Base-by-base conservation (phyloP, 2,797 vertebrate genomes). In the Euthynnus affinis region DNA sequence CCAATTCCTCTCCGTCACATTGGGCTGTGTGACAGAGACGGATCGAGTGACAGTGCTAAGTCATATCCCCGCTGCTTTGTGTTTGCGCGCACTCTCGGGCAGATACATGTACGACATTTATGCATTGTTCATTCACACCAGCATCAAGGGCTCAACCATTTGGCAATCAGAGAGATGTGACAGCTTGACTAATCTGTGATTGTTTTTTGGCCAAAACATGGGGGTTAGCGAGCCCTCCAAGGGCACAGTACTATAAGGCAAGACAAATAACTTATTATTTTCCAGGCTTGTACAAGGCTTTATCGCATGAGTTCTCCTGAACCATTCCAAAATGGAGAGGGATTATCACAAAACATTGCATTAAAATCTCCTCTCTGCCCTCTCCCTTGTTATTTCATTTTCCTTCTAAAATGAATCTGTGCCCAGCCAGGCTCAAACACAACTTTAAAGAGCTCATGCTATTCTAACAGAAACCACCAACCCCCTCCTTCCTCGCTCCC, bases 261-360 rank as follows among this genome's bases (percentile, higher is more conserved):
- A 91, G 90, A 92, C 90, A 92, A 92, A 93, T 93, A 94, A 90
- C 83, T 93, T 93, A 92, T 91, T 93, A 91, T 92, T 93, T 93
- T 91, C 87, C 86, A 80, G 72, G 92, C 91, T 94, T 90, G 92
- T 89, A 92, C 92, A 76, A 86, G 92, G 86, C 89, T 94, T 93
- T 94, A 89, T 94, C 90, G 85, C 90, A 85, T 87, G 91, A 91
- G 84, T 94, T 93, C 85, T 89, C 88, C 86, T 92, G 91, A 90
- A 94, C 88, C 85, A 80, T 92, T 93, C 91, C 87, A 93, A 93
- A 93, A 93, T 91, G 85, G 88, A 91, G 90, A 92, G 89, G 91
- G 93, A 94, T 94, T 94, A 94, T 94, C 90, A 88, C 88, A 91
- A 90, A 91, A 92, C 88, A 90, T 91, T 88, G 87, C 89, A 91